These are phyloP conservation scores for Corythaeola cristata DNA, from an alignment of 2,113 vertebrate species.

Conservation along the genomic window DNA sequence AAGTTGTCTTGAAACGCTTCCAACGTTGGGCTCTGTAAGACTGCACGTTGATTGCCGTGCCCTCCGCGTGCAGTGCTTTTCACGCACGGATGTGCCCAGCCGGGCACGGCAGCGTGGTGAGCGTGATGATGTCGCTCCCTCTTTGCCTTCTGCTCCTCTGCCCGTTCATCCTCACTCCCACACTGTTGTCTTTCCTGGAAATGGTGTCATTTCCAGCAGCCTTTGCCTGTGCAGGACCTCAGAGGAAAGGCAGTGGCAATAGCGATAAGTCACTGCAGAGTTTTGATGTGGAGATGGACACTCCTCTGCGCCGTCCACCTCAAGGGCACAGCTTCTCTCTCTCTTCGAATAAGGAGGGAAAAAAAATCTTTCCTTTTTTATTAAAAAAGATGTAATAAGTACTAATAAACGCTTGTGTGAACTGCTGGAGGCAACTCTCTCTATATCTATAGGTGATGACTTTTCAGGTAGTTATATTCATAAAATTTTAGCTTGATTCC, in stretches of 20 bases:
- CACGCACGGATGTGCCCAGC: neutral
- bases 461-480: neutral
- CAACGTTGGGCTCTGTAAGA: neutral
- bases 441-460: neutral
- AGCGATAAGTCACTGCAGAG: neutral
- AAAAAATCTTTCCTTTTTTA: neutral
- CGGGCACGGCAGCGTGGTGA: neutral
- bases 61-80: too few species aligned
- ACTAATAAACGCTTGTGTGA: neutral
- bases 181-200: neutral
- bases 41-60: accelerated
- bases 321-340: neutral
- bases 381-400: neutral
- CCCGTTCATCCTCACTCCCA: neutral
- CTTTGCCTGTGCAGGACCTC: neutral
- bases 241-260: neutral
- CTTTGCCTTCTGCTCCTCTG: neutral
- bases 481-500: neutral
- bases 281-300: neutral
- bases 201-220: neutral
- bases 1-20: neutral
- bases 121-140: neutral
- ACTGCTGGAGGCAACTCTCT: neutral
- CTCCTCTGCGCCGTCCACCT: neutral
- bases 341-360: neutral